Evolutionary conservation across 2,113 vertebrate genomes (phyloP), one percentile per base, ranked within the genome.

Genomic region (Bubalus kerabau): DNA sequence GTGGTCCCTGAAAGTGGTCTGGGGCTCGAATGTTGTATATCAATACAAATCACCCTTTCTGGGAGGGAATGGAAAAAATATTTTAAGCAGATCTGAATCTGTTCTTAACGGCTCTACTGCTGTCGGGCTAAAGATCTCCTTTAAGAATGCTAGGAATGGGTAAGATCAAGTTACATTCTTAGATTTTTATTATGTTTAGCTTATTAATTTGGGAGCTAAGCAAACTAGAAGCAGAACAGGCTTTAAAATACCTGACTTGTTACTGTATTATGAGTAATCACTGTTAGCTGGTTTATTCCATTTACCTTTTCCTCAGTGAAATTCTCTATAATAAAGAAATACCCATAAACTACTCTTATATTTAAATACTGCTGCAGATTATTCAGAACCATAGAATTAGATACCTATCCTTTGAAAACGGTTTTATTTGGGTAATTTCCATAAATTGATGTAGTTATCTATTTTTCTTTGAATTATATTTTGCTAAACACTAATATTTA

Each of bases 241-340:
- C 67, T 94, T 92, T 91, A 84, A 97, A 95, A 97, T 85, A 76
- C 36, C 48, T 78, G 64, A 90, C 50, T 91, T 21, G 15, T 86
- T 96, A 87, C 90, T 80, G 54, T 95, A 78, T 88, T 91, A 96
- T 82, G 90, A 95, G 86, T 83, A 92, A 92, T 92, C 90, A 87
- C 57, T 90, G 9, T 85, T 90, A 80, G 52, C 8, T 13, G 59
- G 40, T 82, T 5, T 32, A 12, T 30, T 90, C 28, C 36, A 90
- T 36, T 95, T 92, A 92, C n/a, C 48, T 82, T 76, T 95, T 86
- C 59, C 40, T 95, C 54, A 67, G 19, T 88, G 80, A 95, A 90
- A 71, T 95, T 92, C 19, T 92, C 56, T 62, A 19, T 40, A 89
- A 93, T 62, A 76, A 94, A 87, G 21, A 91, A 90, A 64, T 46